Base-by-base conservation (phyloP, 2,888 invertebrate genomes). In the Drosophila limbata region DNA sequence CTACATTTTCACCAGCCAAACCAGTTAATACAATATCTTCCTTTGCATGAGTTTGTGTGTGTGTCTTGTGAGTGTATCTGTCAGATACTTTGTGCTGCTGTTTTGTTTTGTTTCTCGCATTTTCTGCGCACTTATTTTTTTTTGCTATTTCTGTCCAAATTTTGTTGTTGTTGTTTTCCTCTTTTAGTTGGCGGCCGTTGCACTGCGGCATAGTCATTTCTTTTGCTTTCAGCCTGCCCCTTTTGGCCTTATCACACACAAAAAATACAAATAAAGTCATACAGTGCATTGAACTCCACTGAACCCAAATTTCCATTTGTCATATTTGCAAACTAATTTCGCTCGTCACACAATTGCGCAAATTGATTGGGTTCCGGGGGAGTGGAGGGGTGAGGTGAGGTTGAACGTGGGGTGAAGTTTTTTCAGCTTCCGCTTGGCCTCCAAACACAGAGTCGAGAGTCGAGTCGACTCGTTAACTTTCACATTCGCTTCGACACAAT, bases 1-100 rank as follows among this genome's bases (percentile, higher is more conserved):
- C 65, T 62, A 47, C 55, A 69, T 72, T 78, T 79, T 76, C 79
- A 79, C 76, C 62, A 42, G 44, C 13, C 53, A 72, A 77, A 68
- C 77, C 75, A 75, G 69, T 75, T 74, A 35, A 35, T 42, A 48
- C 15, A 28, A 33, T 39, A 42, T 33, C 55, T 42, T 60, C 35
- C 6, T 13, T 25, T 1, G 15, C 35, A 47, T 45, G 28, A 35
- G 33, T 35, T 5, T 13, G 48, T 60, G 19, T 17, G 15, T 40
- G 44, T 57, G 42, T 59, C 31, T 42, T 42, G 9, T 53, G 9
- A 6, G 6, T 56, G 50, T 69, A 77, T 69, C 77, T 69, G 39
- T 33, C 66, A 61, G 73, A 69, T 73, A 67, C 65, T 47, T 57
- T 56, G 59, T 50, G 56, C 40, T 33, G 72, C 59, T 55, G 40